These are phyloP conservation scores for Agraylea sexmaculata DNA, from an alignment of 1,140 invertebrate genomes.

Conservation along the genomic window DNA sequence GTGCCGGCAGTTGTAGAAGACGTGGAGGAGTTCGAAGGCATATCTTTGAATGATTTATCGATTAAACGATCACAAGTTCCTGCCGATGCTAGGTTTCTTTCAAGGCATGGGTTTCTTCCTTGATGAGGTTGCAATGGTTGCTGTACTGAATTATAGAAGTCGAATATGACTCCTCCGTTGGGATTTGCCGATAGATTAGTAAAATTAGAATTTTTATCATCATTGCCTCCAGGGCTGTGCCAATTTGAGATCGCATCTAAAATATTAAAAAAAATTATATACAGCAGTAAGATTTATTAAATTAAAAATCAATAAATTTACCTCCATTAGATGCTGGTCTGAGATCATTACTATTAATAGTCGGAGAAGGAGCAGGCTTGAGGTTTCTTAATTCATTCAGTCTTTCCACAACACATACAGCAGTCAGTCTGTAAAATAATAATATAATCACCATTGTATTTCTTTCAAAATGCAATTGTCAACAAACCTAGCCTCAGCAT, in stretches of 20 bases:
- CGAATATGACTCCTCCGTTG: conserved; percentile 8
- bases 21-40: conserved; percentile 18
- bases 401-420: conserved; percentile 80
- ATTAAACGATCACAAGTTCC: conserved; percentile 52
- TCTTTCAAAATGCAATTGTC: no score
- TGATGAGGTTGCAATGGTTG: conserved; percentile 60
- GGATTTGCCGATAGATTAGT: conserved; percentile 3
- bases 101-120: conserved; percentile 79
- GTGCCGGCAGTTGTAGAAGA: conserved; percentile 24
- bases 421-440: conserved; percentile 60
- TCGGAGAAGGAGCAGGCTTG: conserved; percentile 28
- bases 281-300: conserved; percentile 2
- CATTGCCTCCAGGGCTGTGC: conserved; percentile 16
- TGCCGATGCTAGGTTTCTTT: conserved; percentile 64
- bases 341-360: conserved; percentile 20
- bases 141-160: conserved; percentile 10
- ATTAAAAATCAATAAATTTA: conserved; percentile 3
- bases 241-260: conserved; percentile 14
- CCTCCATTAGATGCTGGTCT: conserved; percentile 16
- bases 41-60: conserved; percentile 56
- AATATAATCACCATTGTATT: no score
- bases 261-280: conserved; percentile 2
- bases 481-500: conserved; percentile 67
- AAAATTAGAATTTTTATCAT: conserved; percentile 21
- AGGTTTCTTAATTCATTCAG: conserved; percentile 61